phyloP scores from a whole-genome alignment of 2,797 vertebrate species.

The Pachyuromys duprasi region DNA sequence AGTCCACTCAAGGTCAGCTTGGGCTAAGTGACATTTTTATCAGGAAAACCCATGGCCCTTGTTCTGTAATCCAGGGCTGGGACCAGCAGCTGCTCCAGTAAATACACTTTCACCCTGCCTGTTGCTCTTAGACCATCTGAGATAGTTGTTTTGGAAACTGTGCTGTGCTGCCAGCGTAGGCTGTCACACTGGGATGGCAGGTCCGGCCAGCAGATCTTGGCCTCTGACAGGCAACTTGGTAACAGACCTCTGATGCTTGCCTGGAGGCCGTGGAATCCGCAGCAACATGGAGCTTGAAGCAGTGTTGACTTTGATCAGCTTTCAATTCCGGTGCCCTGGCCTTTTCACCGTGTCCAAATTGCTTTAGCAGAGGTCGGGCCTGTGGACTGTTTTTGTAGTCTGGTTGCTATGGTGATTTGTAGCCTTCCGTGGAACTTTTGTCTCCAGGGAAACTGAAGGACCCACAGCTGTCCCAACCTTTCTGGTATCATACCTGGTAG shows the following conservation, averaged over 20 bases:
- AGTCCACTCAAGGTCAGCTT: constrained; percentile 64
- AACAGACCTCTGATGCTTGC: constrained; percentile 81
- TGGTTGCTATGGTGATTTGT: constrained; percentile 90
- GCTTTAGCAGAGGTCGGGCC: constrained; percentile 88
- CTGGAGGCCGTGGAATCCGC: constrained; percentile 84
- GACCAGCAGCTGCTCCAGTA: constrained; percentile 85
- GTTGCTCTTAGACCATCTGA: constrained; percentile 78
- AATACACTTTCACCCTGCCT: constrained; percentile 80
- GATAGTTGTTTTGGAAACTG: constrained; percentile 87
- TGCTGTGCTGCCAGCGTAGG: constrained; percentile 67
- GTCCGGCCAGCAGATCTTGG: constrained; percentile 84
- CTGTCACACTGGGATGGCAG: constrained; percentile 78
- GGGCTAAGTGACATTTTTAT: constrained; percentile 66
- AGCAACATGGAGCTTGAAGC: constrained; percentile 83
- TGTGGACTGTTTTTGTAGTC: constrained; percentile 88
- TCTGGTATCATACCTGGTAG: constrained; percentile 76
- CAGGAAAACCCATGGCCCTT: constrained; percentile 37
- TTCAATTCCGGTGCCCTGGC: constrained; percentile 87
- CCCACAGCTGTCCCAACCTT: constrained; percentile 83
- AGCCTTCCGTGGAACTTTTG: constrained; percentile 85
- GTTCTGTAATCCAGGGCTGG: constrained; percentile 53
- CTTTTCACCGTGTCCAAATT: constrained; percentile 87
- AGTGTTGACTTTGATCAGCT: constrained; percentile 88
- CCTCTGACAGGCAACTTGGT: constrained; percentile 81
- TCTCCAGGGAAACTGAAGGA: constrained; percentile 85